Evolutionary conservation across 1,140 invertebrate genomes (phyloP), one percentile per base, ranked within the genome.

Genomic region (Cepaea nemoralis): DNA sequence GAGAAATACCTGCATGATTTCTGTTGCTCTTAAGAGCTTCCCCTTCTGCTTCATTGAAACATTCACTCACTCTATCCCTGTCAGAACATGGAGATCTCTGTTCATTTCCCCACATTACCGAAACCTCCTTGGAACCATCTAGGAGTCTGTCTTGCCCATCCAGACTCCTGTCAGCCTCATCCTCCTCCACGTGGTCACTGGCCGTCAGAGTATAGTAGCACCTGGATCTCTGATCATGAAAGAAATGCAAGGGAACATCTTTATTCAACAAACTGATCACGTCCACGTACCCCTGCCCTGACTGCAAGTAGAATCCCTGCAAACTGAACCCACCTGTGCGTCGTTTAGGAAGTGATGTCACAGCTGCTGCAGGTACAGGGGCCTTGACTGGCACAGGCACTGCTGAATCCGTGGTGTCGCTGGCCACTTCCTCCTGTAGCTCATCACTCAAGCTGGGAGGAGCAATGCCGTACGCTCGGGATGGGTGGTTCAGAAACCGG

Each of bases 401-500:
- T 27, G 24, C 77, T 40, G 27, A 35, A 48, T 10, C 59, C 19
- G 31, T 22, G 39, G 14, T 55, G 16, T 39, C 37, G 0, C 1
- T 24, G 31, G n/a, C 50, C 75, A 59, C 48, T 35, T 35, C 24
- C 12, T 42, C 39, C 22, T n/a, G 31, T 12, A 35, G 10, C 12
- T 55, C 14, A 24, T 69, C 77, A 35, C 1, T 27, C 12, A n/a
- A 40, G n/a, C 77, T 27, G 14, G 48, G 75, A 37, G 50, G 19
- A 31, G 10, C 27, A 31, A 77, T 69, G 39, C 77, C 77, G 27
- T 35, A 42, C 2, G 77, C 77, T n/a, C 63, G 59, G 2, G 48
- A 45, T 24, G 75, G 50, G 12, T 77, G 75, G 22, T 45, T 50
- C 19, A 86, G 69, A 63, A 87, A 87, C 37, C 85, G 70, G 24